A percentile compares a stretch with the other conserved stretches of the same genome.
Conservation (phyloP, 1,140 invertebrate species). For the Pissodes strobi region DNA sequence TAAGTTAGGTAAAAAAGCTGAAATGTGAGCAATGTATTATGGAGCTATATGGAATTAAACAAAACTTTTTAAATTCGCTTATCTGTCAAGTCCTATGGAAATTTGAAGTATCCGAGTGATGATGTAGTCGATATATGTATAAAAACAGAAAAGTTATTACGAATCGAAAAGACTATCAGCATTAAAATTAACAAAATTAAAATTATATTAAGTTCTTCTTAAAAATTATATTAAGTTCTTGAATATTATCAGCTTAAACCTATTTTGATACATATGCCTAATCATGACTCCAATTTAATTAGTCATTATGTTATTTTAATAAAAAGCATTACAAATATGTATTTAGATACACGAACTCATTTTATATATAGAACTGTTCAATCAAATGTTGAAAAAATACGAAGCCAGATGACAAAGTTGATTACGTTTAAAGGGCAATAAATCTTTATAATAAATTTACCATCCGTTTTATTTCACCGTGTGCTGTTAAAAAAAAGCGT, state of each 20-base stretch:
- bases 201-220: neutral
- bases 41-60: slow-evolving; percentile 19
- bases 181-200: neutral
- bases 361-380: neutral
- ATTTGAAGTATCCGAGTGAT: neutral
- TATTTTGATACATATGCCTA: slow-evolving; percentile 1
- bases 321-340: neutral
- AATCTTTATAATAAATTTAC: no score
- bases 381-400: no score
- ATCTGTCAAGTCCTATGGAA: slow-evolving; percentile 15
- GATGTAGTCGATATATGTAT: neutral
- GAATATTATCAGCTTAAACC: slow-evolving; percentile 3
- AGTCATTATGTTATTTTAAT: neutral
- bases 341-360: neutral
- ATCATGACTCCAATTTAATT: neutral
- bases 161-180: neutral
- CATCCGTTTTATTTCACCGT: no score
- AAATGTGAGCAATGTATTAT: slow-evolving; percentile 32
- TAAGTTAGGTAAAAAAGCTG: slow-evolving; percentile 16
- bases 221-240: no score
- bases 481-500: no score
- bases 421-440: no score
- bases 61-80: slow-evolving; percentile 24
- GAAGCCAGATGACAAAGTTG: no score
- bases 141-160: slow-evolving; percentile 4